Percentiles rank a stretch among this genome's conserved stretches.
Conservation (phyloP, 2,888 invertebrate species). For the Synanthedon formicaeformis region DNA sequence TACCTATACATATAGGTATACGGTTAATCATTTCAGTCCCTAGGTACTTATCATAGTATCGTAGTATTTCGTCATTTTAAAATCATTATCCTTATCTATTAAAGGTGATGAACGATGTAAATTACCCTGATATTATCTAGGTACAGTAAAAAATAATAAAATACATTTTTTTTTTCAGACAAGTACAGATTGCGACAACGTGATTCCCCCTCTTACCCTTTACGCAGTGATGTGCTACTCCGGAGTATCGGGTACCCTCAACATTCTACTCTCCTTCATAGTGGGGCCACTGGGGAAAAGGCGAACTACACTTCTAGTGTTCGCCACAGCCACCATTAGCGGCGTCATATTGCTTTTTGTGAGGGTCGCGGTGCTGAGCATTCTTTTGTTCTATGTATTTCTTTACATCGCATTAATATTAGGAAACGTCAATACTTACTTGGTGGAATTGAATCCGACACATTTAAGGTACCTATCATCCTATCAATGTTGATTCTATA, state of each 20-base stretch:
- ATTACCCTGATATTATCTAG: no score
- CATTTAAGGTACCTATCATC: slow-evolving; percentile 32
- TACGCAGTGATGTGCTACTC: slow-evolving; percentile 51
- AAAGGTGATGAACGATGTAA: no score
- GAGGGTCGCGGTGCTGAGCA: slow-evolving; percentile 37
- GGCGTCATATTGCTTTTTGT: slow-evolving; percentile 35
- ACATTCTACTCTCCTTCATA: slow-evolving; percentile 35
- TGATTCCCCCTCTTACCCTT: slow-evolving; percentile 33
- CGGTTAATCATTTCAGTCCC: background rate
- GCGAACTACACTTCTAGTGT: slow-evolving; percentile 30
- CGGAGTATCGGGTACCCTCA: slow-evolving; percentile 23
- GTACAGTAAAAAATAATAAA: no score
- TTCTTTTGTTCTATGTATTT: slow-evolving; percentile 40
- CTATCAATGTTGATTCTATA: background rate
- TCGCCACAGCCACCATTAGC: slow-evolving; percentile 21
- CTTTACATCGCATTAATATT: slow-evolving; percentile 42
- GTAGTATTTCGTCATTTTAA: no score
- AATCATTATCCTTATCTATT: no score
- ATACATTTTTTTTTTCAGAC: slow-evolving; percentile 14
- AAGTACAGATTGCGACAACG: slow-evolving; percentile 29
- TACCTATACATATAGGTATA: background rate
- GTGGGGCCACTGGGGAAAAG: slow-evolving; percentile 40
- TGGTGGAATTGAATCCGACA: slow-evolving; percentile 53
- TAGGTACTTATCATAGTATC: background rate
- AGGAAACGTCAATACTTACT: slow-evolving; percentile 46